Conservation (phyloP, 2,888 invertebrate species). For the Matsumyia berberina region DNA sequence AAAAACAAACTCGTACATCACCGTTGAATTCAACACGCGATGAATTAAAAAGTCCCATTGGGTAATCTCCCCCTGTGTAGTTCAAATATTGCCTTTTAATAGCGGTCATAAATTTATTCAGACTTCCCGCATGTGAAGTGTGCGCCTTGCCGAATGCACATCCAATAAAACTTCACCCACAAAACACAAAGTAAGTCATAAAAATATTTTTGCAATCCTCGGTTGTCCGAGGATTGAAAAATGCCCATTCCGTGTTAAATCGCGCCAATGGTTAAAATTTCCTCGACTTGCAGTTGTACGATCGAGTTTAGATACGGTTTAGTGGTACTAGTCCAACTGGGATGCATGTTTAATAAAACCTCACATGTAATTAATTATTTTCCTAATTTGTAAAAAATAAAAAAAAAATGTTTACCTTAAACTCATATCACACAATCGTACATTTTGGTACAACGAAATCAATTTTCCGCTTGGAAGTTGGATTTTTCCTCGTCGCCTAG, state of each 20-base stretch:
- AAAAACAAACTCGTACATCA: not conserved
- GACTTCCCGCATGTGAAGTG: constrained; percentile 43
- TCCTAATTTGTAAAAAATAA: constrained; percentile 45
- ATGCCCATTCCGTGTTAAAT: constrained; percentile 17
- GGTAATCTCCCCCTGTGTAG: not conserved
- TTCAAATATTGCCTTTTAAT: constrained; percentile 22
- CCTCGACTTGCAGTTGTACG: constrained; percentile 1
- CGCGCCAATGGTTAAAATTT: constrained; percentile 22
- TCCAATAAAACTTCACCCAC: constrained; percentile 48
- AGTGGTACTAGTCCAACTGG: constrained; percentile 11
- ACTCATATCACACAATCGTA: constrained; percentile 31
- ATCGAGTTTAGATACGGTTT: constrained; percentile 33
- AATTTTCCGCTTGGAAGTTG: constrained; percentile 64
- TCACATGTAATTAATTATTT: constrained; percentile 50
- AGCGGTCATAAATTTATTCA: constrained; percentile 40
- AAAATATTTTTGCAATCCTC: not conserved
- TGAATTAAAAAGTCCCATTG: not conserved
- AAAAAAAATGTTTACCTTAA: constrained; percentile 3
- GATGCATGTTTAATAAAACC: constrained; percentile 34
- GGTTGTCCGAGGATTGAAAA: not conserved
- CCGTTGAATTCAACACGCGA: not conserved
- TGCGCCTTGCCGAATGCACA: constrained; percentile 3
- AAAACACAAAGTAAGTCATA: constrained; percentile 21
- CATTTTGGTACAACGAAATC: constrained; percentile 35
- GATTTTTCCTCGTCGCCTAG: constrained; percentile 27